Percentiles rank a stretch among this genome's conserved stretches.
Evolutionary conservation across 1,140 invertebrate genomes (phyloP).

Genomic region (Panonychus citri): DNA sequence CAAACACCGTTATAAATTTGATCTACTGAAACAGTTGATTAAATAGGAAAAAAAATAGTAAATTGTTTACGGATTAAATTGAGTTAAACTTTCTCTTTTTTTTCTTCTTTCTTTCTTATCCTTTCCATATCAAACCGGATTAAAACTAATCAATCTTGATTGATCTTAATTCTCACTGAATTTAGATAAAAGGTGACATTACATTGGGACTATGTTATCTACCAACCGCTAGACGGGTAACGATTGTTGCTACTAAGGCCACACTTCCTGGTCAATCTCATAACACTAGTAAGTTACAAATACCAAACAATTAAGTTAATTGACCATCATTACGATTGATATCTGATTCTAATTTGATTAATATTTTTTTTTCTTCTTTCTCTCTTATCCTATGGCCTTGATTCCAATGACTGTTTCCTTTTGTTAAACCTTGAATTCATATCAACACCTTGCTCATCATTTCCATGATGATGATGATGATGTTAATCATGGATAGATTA

Average conservation of each 20-base stretch:
- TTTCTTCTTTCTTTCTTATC: no score
- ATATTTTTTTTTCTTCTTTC: no score
- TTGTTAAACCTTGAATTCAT: background rate
- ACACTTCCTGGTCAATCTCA: conserved; percentile 9
- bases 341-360: no score
- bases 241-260: conserved; percentile 28
- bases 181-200: conserved; percentile 22
- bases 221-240: conserved; percentile 31
- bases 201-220: conserved; percentile 30
- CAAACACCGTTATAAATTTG: conserved; percentile 8
- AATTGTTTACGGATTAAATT: background rate
- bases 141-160: no score
- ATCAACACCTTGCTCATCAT: background rate
- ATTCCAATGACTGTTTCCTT: background rate
- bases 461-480: background rate
- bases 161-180: no score
- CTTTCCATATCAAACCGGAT: no score
- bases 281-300: background rate
- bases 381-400: no score
- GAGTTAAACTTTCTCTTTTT: background rate
- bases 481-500: conserved; percentile 22
- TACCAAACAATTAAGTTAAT: background rate
- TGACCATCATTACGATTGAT: no score
- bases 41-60: background rate
- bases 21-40: background rate